Evolutionary conservation across 2,888 invertebrate species (phyloP).

Genomic region (Trypoxylon attenuatum): DNA sequence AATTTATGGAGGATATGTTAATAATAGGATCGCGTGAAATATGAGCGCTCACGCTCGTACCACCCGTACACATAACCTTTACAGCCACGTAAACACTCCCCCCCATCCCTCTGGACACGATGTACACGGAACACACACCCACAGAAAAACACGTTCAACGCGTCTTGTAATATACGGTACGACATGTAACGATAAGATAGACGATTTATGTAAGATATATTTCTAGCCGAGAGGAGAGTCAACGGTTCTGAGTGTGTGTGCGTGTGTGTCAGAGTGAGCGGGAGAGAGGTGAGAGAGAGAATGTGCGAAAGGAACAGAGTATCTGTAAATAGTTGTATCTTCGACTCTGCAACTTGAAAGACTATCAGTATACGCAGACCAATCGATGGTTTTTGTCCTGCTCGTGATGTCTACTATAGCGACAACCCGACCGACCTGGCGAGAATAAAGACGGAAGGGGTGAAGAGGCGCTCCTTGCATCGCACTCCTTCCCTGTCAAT

Average conservation of each 20-base stretch:
- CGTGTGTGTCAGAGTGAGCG: conserved; percentile 11
- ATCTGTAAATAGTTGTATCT: conserved; percentile 61
- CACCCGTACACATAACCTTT: neutral
- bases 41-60: conserved; percentile 15
- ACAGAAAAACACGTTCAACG: conserved; percentile 5
- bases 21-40: conserved; percentile 34
- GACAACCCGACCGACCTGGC: conserved; percentile 21
- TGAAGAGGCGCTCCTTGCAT: neutral
- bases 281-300: conserved; percentile 9
- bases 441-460: conserved; percentile 6
- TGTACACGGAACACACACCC: conserved; percentile 1
- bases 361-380: conserved; percentile 60
- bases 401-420: conserved; percentile 21
- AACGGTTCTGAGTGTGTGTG: conserved; percentile 15
- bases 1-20: conserved; percentile 44
- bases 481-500: neutral
- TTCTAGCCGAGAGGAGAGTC: conserved; percentile 50
- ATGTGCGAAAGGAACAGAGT: conserved; percentile 38
- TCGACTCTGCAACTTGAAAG: conserved; percentile 44
- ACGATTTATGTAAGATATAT: conserved; percentile 66
- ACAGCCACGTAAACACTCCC: conserved; percentile 1
- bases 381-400: conserved; percentile 39
- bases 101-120: too few relatives aligned
- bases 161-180: conserved; percentile 55
- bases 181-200: conserved; percentile 50